Evolutionary conservation across 2,888 invertebrate species (phyloP).

Genomic region (Unio delphinus): DNA sequence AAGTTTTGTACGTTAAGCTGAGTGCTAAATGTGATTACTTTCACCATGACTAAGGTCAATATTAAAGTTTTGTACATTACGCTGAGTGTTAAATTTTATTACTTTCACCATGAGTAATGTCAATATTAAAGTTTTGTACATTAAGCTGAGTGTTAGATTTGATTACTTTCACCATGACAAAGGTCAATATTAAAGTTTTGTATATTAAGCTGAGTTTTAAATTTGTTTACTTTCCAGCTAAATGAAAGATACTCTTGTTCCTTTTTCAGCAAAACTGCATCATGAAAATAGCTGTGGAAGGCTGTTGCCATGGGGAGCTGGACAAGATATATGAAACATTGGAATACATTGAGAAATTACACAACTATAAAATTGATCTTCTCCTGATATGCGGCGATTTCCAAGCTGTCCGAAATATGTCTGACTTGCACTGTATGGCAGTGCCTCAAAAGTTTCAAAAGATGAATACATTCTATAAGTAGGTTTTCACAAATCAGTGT

Average conservation of each 20-base stretch:
- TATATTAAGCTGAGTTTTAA: background rate
- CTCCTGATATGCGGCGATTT: conserved; percentile 98
- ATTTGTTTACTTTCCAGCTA: background rate
- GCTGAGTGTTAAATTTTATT: too few relatives aligned
- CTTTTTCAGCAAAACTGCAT: conserved; percentile 11
- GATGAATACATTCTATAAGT: conserved; percentile 95
- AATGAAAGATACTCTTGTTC: background rate
- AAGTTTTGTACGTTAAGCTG: too few relatives aligned
- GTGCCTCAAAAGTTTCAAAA: conserved; percentile 92
- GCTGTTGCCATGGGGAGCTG: conserved; percentile 98
- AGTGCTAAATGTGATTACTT: too few relatives aligned
- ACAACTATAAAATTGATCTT: conserved; percentile 87
- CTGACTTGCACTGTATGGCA: conserved; percentile 93
- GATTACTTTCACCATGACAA: too few relatives aligned
- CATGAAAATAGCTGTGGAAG: conserved; percentile 84
- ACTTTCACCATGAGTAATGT: too few relatives aligned
- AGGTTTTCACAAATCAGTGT: conserved; percentile 49
- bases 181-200: too few relatives aligned
- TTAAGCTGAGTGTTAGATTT: background rate
- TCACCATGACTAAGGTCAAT: too few relatives aligned
- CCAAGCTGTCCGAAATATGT: conserved; percentile 91
- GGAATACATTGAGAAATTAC: conserved; percentile 81
- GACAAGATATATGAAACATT: conserved; percentile 94
- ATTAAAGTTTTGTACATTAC: too few relatives aligned
- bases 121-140: too few relatives aligned